Evolutionary conservation across 2,888 invertebrate species (phyloP), one percentile per base, ranked within the genome.

Genomic region (Monoplex corrugatus): DNA sequence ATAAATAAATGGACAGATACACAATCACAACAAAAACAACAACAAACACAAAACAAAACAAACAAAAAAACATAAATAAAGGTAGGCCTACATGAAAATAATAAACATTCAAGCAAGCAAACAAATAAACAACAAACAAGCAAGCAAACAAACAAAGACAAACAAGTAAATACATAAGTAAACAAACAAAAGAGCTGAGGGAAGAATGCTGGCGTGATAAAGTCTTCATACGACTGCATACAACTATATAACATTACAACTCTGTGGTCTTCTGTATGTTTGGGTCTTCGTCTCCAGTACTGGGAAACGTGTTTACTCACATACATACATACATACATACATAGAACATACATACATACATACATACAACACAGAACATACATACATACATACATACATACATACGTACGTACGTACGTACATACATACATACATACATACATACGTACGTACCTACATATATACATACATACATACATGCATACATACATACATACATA

Each of bases 401-500:
- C 35, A 38, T 32, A 23, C 63, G 23, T 28, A 63, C 63, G 23
- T 35, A 8, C 35, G 35, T 35, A 72, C 72, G 35, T 35, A 72
- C 72, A 72, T 35, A 72, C 72, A 72, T 35, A 35, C 72, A 35
- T 35, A 35, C 72, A 35, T 35, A 35, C 72, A 35, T 35, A 32
- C 72, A 35, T 35, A 35, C 72, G 19, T 35, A 72, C 72, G 13
- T 35, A 32, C 72, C 6, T 35, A 28, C 72, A 32, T 28, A 32
- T 10, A 35, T 35, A 19, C 72, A 35, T 35, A 23, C 68, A n/a
- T n/a, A 5, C 68, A 68, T n/a, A 68, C 68, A 68, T n/a, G 28
- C 68, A 68, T n/a, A 68, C 68, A 68, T n/a, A 68, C 68, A 28
- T n/a, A 68, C 68, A 68, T n/a, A 28, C 68, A 68, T n/a, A 68